A percentile compares a stretch with the other conserved stretches of the same genome.
Evolutionary conservation across 2,797 vertebrate species (phyloP).

Genomic region (Neomorphus geoffroyi): DNA sequence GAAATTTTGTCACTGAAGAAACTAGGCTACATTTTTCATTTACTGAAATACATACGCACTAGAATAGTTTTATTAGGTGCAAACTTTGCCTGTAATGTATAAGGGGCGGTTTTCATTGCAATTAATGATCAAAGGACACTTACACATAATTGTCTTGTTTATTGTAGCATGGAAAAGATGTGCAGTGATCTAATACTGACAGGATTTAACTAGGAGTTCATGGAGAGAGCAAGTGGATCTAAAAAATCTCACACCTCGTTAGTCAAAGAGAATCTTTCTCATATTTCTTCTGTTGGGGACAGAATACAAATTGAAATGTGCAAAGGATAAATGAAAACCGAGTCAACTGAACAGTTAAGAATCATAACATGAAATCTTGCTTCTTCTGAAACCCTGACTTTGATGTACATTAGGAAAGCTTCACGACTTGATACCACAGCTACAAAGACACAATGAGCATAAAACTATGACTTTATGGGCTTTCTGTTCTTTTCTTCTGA

Average conservation of each 20-base stretch:
- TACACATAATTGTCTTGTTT: background rate
- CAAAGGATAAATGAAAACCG: background rate
- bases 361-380: background rate
- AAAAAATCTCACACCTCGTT: background rate
- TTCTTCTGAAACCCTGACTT: background rate
- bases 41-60: background rate
- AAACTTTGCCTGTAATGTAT: background rate
- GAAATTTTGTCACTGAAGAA: background rate
- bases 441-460: background rate
- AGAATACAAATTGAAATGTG: background rate
- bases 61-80: background rate
- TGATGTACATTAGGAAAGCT: background rate
- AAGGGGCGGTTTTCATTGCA: background rate
- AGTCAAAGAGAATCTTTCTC: constrained; percentile 15
- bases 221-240: background rate
- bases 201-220: background rate
- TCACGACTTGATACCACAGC: background rate
- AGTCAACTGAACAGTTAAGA: background rate
- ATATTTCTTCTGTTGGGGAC: background rate
- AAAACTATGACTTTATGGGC: background rate
- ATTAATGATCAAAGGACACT: background rate
- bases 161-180: background rate
- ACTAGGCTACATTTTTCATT: background rate
- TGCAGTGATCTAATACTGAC: background rate
- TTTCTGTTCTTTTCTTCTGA: background rate